A percentile compares a stretch with the other conserved stretches of the same genome.
phyloP scores from a whole-genome alignment of 2,113 vertebrate species.

The Entomyzon cyanotis region DNA sequence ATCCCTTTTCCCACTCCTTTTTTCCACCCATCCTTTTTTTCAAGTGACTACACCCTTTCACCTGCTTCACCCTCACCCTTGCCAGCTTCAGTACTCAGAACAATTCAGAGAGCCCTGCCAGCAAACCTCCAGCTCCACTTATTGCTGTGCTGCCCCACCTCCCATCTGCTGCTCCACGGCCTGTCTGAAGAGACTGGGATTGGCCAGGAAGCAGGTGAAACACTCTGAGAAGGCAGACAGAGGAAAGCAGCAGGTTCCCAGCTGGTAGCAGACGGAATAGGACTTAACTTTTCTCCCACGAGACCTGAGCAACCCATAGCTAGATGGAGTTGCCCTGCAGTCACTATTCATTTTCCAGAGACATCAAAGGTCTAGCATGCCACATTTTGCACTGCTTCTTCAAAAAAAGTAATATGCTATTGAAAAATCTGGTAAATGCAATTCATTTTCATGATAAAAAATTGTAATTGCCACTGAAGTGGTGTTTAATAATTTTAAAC shows the following conservation, averaged over 20 bases:
- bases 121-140: neutral
- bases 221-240: neutral
- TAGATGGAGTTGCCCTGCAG: constrained; percentile 57
- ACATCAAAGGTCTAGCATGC: constrained; percentile 51
- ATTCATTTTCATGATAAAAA: constrained; percentile 2
- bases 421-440: constrained; percentile 20
- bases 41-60: constrained; percentile 40
- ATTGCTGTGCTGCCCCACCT: neutral
- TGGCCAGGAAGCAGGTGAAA: constrained; percentile 19
- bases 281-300: constrained; percentile 54
- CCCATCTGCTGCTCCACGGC: neutral
- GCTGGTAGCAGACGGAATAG: neutral
- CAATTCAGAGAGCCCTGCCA: neutral
- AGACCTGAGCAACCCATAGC: constrained; percentile 16
- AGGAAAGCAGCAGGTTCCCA: constrained; percentile 32
- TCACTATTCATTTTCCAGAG: constrained; percentile 37
- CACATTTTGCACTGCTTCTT: constrained; percentile 23
- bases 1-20: constrained; percentile 34
- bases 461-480: neutral
- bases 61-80: constrained; percentile 34
- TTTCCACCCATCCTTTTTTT: neutral
- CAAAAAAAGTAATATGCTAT: neutral
- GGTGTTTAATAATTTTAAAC: neutral
- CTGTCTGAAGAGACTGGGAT: neutral
- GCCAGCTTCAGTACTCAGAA: constrained; percentile 37